Percentiles rank a stretch among this genome's conserved stretches.
phyloP scores from a whole-genome alignment of 2,888 invertebrate species.

The Dimorphilus gyrociliatus region DNA sequence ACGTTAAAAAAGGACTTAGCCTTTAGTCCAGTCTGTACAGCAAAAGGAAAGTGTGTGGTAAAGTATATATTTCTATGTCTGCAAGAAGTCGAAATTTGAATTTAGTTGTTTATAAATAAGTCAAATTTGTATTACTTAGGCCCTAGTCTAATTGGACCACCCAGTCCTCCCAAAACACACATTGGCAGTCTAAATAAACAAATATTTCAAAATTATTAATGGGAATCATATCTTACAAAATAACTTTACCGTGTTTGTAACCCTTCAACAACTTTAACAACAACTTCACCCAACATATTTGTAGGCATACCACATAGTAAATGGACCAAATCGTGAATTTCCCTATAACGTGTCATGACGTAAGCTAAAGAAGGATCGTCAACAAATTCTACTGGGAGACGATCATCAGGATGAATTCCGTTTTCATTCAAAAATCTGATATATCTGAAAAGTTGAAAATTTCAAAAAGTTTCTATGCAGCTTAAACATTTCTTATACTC shows the following conservation, averaged over 20 bases:
- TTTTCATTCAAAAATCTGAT: constrained; percentile 7
- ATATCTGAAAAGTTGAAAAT: constrained; percentile 10
- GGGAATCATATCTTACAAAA: too few relatives aligned
- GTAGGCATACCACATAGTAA: constrained; percentile 66
- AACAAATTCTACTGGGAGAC: constrained; percentile 75
- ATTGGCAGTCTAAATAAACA: constrained; percentile 82
- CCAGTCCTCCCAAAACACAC: constrained; percentile 79
- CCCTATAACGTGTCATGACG: constrained; percentile 90
- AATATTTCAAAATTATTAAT: too few relatives aligned
- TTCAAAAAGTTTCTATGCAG: constrained; percentile 6
- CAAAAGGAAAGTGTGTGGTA: constrained; percentile 40
- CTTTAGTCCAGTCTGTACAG: constrained; percentile 22
- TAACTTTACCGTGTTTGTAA: too few relatives aligned
- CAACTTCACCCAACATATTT: constrained; percentile 46
- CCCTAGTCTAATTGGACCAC: constrained; percentile 67
- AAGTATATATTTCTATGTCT: constrained; percentile 61
- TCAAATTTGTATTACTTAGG: too few relatives aligned
- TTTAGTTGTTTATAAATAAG: too few relatives aligned
- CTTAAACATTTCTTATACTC: constrained; percentile 68
- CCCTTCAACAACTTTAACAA: constrained; percentile 94
- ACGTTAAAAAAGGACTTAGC: constrained; percentile 66
- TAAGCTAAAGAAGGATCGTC: constrained; percentile 76
- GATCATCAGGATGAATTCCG: constrained; percentile 80
- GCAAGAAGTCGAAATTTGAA: constrained; percentile 21
- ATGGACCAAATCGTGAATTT: constrained; percentile 88